Percentiles rank a stretch among this genome's conserved stretches.
Conservation (phyloP, 2,888 invertebrate species). For the Acanthoscelides obtectus region DNA sequence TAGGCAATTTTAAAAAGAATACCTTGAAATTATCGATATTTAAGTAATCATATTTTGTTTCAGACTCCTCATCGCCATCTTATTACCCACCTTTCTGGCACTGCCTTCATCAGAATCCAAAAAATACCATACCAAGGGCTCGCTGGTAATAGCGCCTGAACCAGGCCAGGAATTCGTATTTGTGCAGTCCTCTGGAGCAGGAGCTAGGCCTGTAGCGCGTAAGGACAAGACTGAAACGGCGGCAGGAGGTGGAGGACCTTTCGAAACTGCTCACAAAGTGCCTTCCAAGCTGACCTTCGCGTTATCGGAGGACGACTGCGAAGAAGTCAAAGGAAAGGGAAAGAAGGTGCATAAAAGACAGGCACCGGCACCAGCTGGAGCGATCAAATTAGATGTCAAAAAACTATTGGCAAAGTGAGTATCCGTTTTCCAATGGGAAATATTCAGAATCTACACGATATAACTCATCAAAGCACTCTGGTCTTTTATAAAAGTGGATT, state of each 20-base stretch:
- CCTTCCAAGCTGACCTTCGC: slow-evolving; percentile 49
- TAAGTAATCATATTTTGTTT: slow-evolving; percentile 20
- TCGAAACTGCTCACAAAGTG: slow-evolving; percentile 71
- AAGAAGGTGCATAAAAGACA: slow-evolving; percentile 18
- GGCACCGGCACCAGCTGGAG: slow-evolving; percentile 45
- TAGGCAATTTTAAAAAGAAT: too few species aligned
- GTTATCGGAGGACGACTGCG: slow-evolving; percentile 37
- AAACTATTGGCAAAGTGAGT: slow-evolving; percentile 21
- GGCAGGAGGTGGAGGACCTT: slow-evolving; percentile 41
- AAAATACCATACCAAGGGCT: slow-evolving; percentile 49
- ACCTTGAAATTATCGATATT: neutral
- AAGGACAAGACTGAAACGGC: slow-evolving; percentile 35
- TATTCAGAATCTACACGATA: neutral
- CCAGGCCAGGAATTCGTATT: slow-evolving; percentile 65
- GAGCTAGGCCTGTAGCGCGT: slow-evolving; percentile 39
- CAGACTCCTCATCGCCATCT: slow-evolving; percentile 31
- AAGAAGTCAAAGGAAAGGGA: slow-evolving; percentile 15
- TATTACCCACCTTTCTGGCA: slow-evolving; percentile 13
- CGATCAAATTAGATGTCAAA: slow-evolving; percentile 39
- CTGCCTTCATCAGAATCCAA: slow-evolving; percentile 6
- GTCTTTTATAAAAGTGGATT: too few species aligned
- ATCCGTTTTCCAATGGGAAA: neutral
- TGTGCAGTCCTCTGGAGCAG: slow-evolving; percentile 49
- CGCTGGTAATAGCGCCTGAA: slow-evolving; percentile 53
- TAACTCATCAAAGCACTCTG: too few species aligned